Conservation (phyloP, 2,888 invertebrate species). For the Conistra vaccinii region DNA sequence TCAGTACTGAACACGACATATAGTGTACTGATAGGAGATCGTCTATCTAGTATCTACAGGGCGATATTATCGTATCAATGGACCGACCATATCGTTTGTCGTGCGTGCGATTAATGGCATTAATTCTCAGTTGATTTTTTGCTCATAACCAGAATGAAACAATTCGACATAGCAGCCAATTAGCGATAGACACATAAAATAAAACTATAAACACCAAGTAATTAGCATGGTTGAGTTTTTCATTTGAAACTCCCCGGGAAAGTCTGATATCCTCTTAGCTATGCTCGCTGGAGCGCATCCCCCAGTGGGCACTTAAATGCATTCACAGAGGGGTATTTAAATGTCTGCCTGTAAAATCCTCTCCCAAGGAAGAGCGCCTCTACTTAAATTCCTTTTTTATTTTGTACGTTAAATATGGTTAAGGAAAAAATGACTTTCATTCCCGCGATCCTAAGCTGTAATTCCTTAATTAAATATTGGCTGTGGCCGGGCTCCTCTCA, state of each 20-base stretch:
- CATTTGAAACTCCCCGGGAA: slow-evolving; percentile 60
- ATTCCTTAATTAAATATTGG: slow-evolving; percentile 21
- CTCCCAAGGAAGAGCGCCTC: slow-evolving; percentile 50
- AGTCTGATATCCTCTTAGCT: slow-evolving; percentile 67
- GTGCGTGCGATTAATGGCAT: slow-evolving; percentile 6
- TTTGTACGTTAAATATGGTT: slow-evolving; percentile 19
- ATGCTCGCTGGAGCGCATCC: slow-evolving; percentile 64
- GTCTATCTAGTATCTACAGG: slow-evolving; percentile 5
- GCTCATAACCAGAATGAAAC: neutral
- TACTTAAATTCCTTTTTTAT: slow-evolving; percentile 31
- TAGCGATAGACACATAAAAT: slow-evolving; percentile 6
- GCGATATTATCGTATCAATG: slow-evolving; percentile 42
- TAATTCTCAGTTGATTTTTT: slow-evolving; percentile 2
- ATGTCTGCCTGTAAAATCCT: slow-evolving; percentile 66
- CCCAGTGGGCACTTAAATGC: slow-evolving; percentile 71
- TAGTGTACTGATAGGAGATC: slow-evolving; percentile 17
- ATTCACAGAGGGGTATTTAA: slow-evolving; percentile 72
- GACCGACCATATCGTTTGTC: slow-evolving; percentile 28
- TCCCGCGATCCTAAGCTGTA: neutral
- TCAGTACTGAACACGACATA: slow-evolving; percentile 1
- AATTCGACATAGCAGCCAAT: neutral
- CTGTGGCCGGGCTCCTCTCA: neutral
- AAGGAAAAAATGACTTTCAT: slow-evolving; percentile 10
- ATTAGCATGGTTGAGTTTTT: slow-evolving; percentile 65
- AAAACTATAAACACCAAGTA: slow-evolving; percentile 56